Base-by-base conservation (phyloP, 1,140 invertebrate species). In the Antheraea mylitta region DNA sequence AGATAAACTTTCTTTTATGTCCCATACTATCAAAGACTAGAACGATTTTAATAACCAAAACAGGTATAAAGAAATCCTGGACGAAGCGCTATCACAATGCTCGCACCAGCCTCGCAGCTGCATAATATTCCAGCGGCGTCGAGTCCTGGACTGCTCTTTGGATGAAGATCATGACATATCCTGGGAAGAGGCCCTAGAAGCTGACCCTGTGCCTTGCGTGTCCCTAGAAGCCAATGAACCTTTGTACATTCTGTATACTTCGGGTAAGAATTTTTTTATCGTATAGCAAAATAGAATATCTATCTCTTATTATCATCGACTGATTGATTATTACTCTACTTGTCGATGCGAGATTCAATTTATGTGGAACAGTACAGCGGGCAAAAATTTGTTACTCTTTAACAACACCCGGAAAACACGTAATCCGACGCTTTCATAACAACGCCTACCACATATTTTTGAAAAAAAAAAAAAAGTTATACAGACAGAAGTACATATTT, bases 231-330 rank as follows among this genome's bases (percentile, higher is more conserved):
- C 98, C 10, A 98, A 97, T 78, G 96, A 99, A 76, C 97, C 98
- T 0, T 89, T 98, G 5, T 99, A 99, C 79, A 96, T 99, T 70
- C 92, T 99, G 0, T 99, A 99, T 82, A 99, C 98, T 0, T 99
- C 98, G 5, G 98, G 98, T 91, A 72, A 67, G 72, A 67, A 42
- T 10, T 13, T 66, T 48, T 58, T 13, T 53, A n/a, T 13, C 9
- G 16, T 16, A 53, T 9, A 7, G 38, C 38, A 4, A 42, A 9
- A 42, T 42, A 42, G 38, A n/a, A n/a, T 42, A 7, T 30, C 22
- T 4, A 30, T 30, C 22, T 30, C 4, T 30, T 30, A 30, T 30
- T 30, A 30, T 4, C 22, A 30, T 30, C 22, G 22, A 30, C 4
- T 30, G 4, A 30, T 30, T 30, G 4, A 2, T 30, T 1, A 30